Conservation (phyloP, 2,797 vertebrate genomes). For the Streptopelia turtur region DNA sequence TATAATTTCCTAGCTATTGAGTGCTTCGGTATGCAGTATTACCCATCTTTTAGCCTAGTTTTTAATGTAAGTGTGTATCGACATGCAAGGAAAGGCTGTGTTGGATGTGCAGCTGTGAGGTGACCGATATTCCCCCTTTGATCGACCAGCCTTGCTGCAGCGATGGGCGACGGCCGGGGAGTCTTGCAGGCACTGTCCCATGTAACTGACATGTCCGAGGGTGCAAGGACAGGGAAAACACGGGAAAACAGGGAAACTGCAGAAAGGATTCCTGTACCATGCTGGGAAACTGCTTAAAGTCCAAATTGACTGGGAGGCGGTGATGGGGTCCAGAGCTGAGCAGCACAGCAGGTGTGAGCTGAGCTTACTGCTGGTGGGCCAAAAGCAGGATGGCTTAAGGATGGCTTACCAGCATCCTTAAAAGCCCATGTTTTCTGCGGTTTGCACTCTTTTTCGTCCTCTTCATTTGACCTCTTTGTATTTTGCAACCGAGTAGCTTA, state of each 20-base stretch:
- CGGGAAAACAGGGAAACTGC: accelerated
- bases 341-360: accelerated
- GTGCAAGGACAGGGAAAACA: accelerated
- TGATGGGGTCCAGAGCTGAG: too few species aligned
- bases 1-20: neutral
- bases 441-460: neutral
- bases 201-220: accelerated
- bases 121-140: accelerated
- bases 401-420: neutral
- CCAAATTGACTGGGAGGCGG: neutral
- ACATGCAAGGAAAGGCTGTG: accelerated
- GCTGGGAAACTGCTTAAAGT: neutral
- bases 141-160: accelerated
- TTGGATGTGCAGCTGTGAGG: accelerated
- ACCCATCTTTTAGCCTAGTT: neutral
- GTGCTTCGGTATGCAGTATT: neutral
- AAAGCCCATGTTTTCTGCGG: neutral
- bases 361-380: too few species aligned
- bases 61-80: neutral
- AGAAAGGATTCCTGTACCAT: accelerated
- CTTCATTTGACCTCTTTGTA: neutral
- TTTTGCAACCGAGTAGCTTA: neutral
- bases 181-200: accelerated
- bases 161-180: accelerated
- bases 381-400: neutral